A percentile compares a stretch with the other conserved stretches of the same genome.
Evolutionary conservation across 1,140 invertebrate genomes (phyloP).

Genomic region (Lasaia peninsularis): DNA sequence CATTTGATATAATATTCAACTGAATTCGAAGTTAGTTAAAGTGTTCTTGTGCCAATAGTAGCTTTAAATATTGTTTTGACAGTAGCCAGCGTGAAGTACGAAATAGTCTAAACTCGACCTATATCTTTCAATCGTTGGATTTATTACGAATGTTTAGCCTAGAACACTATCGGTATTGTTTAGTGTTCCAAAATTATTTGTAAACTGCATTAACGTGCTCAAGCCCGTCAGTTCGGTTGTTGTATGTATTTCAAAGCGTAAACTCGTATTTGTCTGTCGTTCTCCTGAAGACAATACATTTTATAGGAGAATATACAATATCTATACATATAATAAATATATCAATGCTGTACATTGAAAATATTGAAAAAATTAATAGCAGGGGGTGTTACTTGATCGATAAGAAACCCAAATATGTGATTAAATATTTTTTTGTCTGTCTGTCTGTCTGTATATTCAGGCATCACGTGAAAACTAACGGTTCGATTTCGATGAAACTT

Average conservation of each 20-base stretch:
- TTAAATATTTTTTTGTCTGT: no score
- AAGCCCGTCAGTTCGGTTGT: not conserved
- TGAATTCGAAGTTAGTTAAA: not conserved
- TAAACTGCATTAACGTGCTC: slow-evolving; percentile 5
- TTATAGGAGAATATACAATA: no score
- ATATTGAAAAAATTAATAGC: no score
- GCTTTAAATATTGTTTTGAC: slow-evolving; percentile 21
- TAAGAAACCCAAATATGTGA: no score
- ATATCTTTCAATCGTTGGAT: slow-evolving; percentile 40
- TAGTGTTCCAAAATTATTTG: slow-evolving; percentile 14
- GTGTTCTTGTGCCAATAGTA: not conserved
- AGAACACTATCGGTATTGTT: slow-evolving; percentile 19
- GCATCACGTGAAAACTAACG: no score
- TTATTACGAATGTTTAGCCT: slow-evolving; percentile 26
- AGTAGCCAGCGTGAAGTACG: slow-evolving; percentile 10
- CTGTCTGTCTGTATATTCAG: no score
- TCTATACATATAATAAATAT: no score
- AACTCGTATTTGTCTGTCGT: not conserved
- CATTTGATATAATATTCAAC: no score
- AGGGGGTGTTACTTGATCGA: no score
- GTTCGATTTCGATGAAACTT: no score
- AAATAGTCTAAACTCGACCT: slow-evolving; percentile 27
- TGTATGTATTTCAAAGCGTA: slow-evolving; percentile 5
- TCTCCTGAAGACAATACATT: not conserved
- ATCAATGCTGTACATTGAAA: no score